Percentiles rank a stretch among this genome's conserved stretches.
Evolutionary conservation across 2,888 invertebrate species (phyloP).

Genomic region (Pyrochroa serraticornis): DNA sequence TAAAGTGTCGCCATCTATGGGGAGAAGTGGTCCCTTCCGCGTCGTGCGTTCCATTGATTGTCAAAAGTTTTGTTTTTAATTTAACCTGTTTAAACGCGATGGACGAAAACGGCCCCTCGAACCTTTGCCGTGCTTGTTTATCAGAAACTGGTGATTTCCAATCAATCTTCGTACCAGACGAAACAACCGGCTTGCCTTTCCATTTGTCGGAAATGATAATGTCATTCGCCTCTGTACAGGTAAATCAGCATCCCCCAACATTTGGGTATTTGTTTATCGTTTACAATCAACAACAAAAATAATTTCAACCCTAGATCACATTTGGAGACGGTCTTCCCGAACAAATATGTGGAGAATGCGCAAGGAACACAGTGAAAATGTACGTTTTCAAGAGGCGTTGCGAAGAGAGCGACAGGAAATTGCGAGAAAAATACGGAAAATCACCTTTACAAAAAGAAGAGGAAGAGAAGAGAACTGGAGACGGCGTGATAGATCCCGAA

Average conservation of each 20-base stretch:
- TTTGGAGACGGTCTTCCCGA: constrained; percentile 66
- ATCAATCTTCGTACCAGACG: constrained; percentile 52
- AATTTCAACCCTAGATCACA: constrained; percentile 45
- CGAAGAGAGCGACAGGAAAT: constrained; percentile 55
- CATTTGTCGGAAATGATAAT: constrained; percentile 57
- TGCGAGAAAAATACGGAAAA: constrained; percentile 49
- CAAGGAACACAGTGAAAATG: constrained; percentile 59
- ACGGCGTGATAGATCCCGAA: neutral
- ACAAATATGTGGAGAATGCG: constrained; percentile 64
- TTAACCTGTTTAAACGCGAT: constrained; percentile 35
- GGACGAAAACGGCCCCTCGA: constrained; percentile 44
- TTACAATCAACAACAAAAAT: constrained; percentile 3
- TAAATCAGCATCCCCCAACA: constrained; percentile 34
- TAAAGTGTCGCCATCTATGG: neutral
- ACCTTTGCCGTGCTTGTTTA: constrained; percentile 54
- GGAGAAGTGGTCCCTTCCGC: neutral
- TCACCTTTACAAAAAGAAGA: constrained; percentile 27
- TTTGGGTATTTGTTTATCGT: constrained; percentile 18
- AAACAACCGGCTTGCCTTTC: constrained; percentile 45
- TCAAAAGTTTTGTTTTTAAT: constrained; percentile 46
- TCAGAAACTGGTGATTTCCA: constrained; percentile 52
- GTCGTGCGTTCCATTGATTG: constrained; percentile 34
- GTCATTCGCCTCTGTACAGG: constrained; percentile 55
- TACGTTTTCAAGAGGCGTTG: constrained; percentile 61
- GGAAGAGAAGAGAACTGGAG: neutral